These are phyloP conservation scores for Cecropterus lyciades DNA, from an alignment of 1,140 invertebrate species.

Conservation along the genomic window DNA sequence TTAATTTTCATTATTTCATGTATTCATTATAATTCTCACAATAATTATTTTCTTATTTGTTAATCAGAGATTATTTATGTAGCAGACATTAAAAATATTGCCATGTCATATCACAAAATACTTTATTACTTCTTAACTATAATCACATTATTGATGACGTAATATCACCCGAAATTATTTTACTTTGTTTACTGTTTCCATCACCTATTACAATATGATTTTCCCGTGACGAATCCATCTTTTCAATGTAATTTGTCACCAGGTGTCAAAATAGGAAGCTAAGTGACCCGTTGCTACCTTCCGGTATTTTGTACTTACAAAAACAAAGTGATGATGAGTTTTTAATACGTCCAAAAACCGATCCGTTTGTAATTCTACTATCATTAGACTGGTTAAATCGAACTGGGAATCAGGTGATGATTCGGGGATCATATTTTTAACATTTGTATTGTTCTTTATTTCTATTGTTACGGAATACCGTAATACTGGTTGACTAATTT, in stretches of 20 bases:
- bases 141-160: too few species aligned
- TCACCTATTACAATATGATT: not conserved
- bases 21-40: too few species aligned
- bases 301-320: constrained; percentile 43
- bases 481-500: too few species aligned
- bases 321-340: constrained; percentile 49
- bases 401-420: constrained; percentile 33
- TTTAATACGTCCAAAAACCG: constrained; percentile 49
- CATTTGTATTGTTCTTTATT: constrained; percentile 14
- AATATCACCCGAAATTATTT: too few species aligned
- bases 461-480: not conserved
- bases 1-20: too few species aligned
- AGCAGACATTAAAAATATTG: too few species aligned
- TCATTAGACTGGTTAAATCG: constrained; percentile 42
- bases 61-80: too few species aligned
- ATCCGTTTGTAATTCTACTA: constrained; percentile 40
- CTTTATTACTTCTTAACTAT: too few species aligned
- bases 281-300: constrained; percentile 52
- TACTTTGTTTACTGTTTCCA: not conserved
- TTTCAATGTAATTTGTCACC: constrained; percentile 29
- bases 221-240: constrained; percentile 22
- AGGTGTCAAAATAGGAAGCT: constrained; percentile 40
- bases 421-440: not conserved
- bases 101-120: too few species aligned
- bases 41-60: too few species aligned